phyloP scores from a whole-genome alignment of 2,888 invertebrate species.

The Eristalis intricaria region DNA sequence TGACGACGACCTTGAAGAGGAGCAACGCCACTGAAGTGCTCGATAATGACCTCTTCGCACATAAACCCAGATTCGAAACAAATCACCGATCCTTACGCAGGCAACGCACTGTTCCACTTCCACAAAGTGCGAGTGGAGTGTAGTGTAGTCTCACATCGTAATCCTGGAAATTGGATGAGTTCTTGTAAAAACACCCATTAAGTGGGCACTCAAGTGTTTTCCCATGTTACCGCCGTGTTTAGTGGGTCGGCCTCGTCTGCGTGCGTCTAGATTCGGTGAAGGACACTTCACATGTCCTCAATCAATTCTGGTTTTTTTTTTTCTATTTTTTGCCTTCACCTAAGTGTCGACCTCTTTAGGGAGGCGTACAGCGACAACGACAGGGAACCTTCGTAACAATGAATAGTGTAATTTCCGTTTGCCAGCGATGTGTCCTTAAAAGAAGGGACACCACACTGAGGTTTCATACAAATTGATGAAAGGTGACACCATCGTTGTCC shows the following conservation, averaged over 20 bases:
- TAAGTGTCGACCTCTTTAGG: conserved; percentile 39
- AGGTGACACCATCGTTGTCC: conserved; percentile 55
- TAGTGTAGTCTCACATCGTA: background rate
- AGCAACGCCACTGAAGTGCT: background rate
- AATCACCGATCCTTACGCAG: background rate
- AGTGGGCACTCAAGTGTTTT: conserved; percentile 58
- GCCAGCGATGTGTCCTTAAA: background rate
- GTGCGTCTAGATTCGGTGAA: conserved; percentile 30
- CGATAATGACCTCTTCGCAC: conserved; percentile 16
- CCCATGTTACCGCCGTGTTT: conserved; percentile 8
- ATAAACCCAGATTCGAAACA: background rate
- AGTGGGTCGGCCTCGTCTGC: background rate
- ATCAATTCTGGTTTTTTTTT: conserved; percentile 27
- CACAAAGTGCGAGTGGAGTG: background rate
- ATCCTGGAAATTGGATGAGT: conserved; percentile 24
- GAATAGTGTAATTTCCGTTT: conserved; percentile 57
- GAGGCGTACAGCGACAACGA: conserved; percentile 28
- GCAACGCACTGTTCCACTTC: conserved; percentile 11
- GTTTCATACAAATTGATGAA: conserved; percentile 53
- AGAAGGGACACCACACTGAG: conserved; percentile 10
- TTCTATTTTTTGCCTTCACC: conserved; percentile 1
- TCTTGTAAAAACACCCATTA: conserved; percentile 36
- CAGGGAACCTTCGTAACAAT: conserved; percentile 21
- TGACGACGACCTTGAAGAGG: background rate
- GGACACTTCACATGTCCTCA: conserved; percentile 65